Percentiles rank a stretch among this genome's conserved stretches.
Conservation (phyloP, 2,888 invertebrate genomes). For the Bibio marci region DNA sequence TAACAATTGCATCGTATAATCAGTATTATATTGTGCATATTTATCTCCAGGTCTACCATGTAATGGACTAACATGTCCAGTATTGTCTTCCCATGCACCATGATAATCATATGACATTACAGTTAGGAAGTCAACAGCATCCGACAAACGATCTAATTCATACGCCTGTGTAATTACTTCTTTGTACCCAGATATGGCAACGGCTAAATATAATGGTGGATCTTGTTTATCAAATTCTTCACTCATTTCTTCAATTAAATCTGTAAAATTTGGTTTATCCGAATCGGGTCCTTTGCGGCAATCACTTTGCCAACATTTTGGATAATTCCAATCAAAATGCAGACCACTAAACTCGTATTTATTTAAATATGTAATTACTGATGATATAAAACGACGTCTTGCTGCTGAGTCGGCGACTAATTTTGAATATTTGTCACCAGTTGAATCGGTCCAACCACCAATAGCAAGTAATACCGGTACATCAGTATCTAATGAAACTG, state of each 20-base stretch:
- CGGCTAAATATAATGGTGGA: constrained; percentile 51
- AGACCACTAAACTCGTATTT: constrained; percentile 69
- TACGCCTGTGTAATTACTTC: constrained; percentile 79
- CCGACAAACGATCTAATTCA: constrained; percentile 52
- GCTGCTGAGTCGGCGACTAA: constrained; percentile 49
- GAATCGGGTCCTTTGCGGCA: constrained; percentile 63
- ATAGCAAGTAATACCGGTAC: constrained; percentile 56
- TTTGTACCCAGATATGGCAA: constrained; percentile 76
- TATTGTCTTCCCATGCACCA: constrained; percentile 60
- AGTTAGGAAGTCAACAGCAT: constrained; percentile 59
- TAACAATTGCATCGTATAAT: constrained; percentile 64
- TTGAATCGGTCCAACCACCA: constrained; percentile 93
- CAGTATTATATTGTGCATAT: constrained; percentile 61
- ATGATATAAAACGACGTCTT: constrained; percentile 51
- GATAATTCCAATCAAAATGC: constrained; percentile 90
- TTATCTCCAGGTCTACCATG: constrained; percentile 45
- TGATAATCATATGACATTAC: constrained; percentile 62
- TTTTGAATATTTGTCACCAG: constrained; percentile 71
- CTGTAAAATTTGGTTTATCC: constrained; percentile 62
- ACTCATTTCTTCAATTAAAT: constrained; percentile 45
- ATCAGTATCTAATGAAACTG: constrained; percentile 46
- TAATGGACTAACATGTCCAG: constrained; percentile 69
- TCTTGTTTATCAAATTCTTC: constrained; percentile 19
- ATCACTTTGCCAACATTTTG: constrained; percentile 83
- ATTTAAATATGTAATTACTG: constrained; percentile 50